Evolutionary conservation across 1,140 invertebrate species (phyloP).

Genomic region (Bombus waltoni): DNA sequence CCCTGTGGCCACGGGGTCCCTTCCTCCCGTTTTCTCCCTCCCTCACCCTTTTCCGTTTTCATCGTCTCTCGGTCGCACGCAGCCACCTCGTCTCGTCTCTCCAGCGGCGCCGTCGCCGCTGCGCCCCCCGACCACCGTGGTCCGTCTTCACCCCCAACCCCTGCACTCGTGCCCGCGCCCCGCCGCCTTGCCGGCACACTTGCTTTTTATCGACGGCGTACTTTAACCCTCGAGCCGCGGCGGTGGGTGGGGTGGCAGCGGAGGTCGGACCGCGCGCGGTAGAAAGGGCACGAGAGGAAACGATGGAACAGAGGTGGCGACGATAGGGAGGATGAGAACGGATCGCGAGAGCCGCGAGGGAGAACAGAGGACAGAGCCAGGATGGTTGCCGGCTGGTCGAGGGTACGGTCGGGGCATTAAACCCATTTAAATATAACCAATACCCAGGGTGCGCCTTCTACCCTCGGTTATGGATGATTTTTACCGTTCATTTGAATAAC

Average conservation of each 20-base stretch:
- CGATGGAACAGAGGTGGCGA: slow-evolving; percentile 33
- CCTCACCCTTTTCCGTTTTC: slow-evolving; percentile 32
- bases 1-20: background rate
- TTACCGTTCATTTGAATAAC: slow-evolving; percentile 80
- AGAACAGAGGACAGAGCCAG: slow-evolving; percentile 39
- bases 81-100: background rate
- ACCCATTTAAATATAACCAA: slow-evolving; percentile 79
- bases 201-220: slow-evolving; percentile 70
- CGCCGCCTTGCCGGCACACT: slow-evolving; percentile 60
- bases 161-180: slow-evolving; percentile 19
- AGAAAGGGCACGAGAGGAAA: background rate
- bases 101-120: background rate
- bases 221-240: slow-evolving; percentile 66
- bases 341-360: slow-evolving; percentile 27
- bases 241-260: slow-evolving; percentile 16
- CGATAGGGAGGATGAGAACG: slow-evolving; percentile 49
- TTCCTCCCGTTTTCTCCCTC: background rate
- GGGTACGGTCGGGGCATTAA: slow-evolving; percentile 71
- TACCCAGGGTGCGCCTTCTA: slow-evolving; percentile 63
- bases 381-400: slow-evolving; percentile 56
- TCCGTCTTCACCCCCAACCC: slow-evolving; percentile 30
- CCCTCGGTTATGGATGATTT: slow-evolving; percentile 75
- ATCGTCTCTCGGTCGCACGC: slow-evolving; percentile 13
- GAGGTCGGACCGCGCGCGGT: slow-evolving; percentile 13
- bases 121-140: background rate